These are phyloP conservation scores for Tangara arthus DNA, from an alignment of 2,797 vertebrate genomes.

Conservation along the genomic window DNA sequence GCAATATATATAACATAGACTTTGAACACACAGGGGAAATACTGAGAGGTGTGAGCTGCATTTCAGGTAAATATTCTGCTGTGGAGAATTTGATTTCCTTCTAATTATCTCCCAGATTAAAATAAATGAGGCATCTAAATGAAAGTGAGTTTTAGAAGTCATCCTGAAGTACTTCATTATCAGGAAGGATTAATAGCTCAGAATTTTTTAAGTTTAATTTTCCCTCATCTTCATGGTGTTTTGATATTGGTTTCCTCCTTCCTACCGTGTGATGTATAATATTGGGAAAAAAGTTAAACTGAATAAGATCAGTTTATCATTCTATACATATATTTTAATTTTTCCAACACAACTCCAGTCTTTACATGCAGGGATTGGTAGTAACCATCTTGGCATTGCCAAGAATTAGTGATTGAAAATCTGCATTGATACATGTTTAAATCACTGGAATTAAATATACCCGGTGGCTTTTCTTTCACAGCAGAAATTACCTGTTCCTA, in stretches of 20 bases:
- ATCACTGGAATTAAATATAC: neutral
- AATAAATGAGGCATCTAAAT: conserved; percentile 74
- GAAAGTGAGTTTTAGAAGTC: conserved; percentile 62
- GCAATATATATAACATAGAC: neutral
- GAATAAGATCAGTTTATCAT: neutral
- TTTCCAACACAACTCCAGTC: neutral
- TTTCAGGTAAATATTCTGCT: conserved; percentile 60
- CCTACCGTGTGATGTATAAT: neutral
- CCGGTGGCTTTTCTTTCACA: neutral
- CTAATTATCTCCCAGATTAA: conserved; percentile 77
- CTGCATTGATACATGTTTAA: neutral
- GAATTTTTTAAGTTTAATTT: neutral
- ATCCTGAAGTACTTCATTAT: conserved; percentile 54
- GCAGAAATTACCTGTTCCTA: neutral
- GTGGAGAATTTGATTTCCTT: conserved; percentile 65
- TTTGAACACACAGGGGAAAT: neutral
- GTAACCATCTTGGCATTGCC: neutral
- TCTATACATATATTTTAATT: neutral
- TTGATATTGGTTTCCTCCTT: neutral
- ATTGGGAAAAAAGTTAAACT: neutral
- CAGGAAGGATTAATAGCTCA: conserved; percentile 33
- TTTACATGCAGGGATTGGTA: neutral
- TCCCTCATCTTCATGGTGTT: conserved; percentile 4
- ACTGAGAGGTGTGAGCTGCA: neutral
- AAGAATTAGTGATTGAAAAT: neutral